Conservation (phyloP, 2,888 invertebrate species). For the Elegia similella region DNA sequence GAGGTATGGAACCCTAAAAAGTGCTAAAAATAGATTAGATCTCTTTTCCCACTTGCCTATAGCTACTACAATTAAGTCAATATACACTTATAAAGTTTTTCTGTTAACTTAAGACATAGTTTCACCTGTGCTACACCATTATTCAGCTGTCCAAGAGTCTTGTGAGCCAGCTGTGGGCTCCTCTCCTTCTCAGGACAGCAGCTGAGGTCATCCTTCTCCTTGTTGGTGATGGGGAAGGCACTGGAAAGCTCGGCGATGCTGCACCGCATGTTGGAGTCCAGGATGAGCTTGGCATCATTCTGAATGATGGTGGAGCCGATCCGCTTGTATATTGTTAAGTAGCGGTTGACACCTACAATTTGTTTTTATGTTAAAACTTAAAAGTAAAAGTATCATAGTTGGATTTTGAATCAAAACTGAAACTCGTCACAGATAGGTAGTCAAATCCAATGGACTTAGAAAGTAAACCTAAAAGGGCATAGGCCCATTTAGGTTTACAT, state of each 20-base stretch:
- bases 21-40: too few relatives aligned
- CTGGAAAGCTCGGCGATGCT: slow-evolving; percentile 83
- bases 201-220: slow-evolving; percentile 86
- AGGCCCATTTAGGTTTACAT: too few relatives aligned
- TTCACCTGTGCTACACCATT: slow-evolving; percentile 84
- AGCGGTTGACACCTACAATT: slow-evolving; percentile 83
- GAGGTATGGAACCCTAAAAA: too few relatives aligned
- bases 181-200: slow-evolving; percentile 85
- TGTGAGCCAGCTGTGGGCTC: slow-evolving; percentile 78
- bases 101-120: neutral
- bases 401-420: too few relatives aligned
- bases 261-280: slow-evolving; percentile 84
- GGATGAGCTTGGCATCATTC: slow-evolving; percentile 83
- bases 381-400: too few relatives aligned
- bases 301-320: slow-evolving; percentile 85
- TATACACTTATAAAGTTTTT: too few relatives aligned
- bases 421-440: too few relatives aligned
- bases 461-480: too few relatives aligned
- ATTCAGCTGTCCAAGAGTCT: slow-evolving; percentile 84
- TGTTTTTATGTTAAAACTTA: too few relatives aligned
- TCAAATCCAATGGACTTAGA: too few relatives aligned
- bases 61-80: too few relatives aligned
- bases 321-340: slow-evolving; percentile 86
- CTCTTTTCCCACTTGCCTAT: neutral
- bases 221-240: slow-evolving; percentile 85